Evolutionary conservation across 2,888 invertebrate genomes (phyloP).

Genomic region (Sesamia inferens): DNA sequence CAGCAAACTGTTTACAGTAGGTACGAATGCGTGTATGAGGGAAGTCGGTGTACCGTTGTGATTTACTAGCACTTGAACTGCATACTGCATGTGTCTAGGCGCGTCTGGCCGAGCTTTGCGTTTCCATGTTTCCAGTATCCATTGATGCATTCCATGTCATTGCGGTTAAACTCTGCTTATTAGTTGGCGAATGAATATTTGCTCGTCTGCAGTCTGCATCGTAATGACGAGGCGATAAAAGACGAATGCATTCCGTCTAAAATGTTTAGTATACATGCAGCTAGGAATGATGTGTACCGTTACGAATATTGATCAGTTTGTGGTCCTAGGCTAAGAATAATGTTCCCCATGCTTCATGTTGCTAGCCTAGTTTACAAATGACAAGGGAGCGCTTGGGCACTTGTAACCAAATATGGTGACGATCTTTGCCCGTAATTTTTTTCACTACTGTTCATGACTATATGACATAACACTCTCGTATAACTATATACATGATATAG

Average conservation of each 20-base stretch:
- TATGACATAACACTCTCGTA: too few relatives aligned
- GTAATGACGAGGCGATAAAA: conserved; percentile 61
- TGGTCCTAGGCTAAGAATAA: conserved; percentile 16
- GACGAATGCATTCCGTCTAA: conserved; percentile 54
- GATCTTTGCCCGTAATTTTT: neutral
- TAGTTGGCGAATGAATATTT: conserved; percentile 45
- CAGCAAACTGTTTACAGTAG: conserved; percentile 76
- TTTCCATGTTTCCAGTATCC: conserved; percentile 17
- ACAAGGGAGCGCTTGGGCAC: neutral
- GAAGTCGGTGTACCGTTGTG: conserved; percentile 68
- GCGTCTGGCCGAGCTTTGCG: conserved; percentile 39
- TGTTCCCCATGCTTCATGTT: neutral
- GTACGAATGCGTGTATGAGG: conserved; percentile 68
- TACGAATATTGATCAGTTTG: conserved; percentile 42
- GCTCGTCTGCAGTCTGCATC: conserved; percentile 50
- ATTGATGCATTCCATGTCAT: conserved; percentile 49
- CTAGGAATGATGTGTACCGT: conserved; percentile 37
- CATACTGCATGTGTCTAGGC: conserved; percentile 39
- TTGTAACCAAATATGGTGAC: neutral
- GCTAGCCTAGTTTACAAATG: conserved; percentile 3
- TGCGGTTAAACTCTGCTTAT: conserved; percentile 36
- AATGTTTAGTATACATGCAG: conserved; percentile 40
- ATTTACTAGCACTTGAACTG: conserved; percentile 52
- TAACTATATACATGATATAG: neutral
- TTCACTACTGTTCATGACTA: neutral